These are phyloP conservation scores for Drosophila biarmipes DNA, from an alignment of 1,140 invertebrate genomes.

Conservation along the genomic window DNA sequence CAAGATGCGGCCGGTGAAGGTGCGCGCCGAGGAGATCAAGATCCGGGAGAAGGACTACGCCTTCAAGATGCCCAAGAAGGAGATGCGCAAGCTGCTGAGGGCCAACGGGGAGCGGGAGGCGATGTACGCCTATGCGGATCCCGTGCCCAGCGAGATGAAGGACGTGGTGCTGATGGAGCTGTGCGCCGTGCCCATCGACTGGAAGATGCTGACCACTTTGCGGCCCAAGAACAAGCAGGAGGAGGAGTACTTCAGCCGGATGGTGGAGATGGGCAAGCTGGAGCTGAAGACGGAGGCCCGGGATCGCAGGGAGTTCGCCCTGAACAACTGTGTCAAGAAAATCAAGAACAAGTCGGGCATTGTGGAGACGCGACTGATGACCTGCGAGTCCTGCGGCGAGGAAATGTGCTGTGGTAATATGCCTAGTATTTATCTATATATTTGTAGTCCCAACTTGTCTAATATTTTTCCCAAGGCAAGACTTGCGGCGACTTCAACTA, in stretches of 20 bases:
- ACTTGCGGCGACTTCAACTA: constrained; percentile 85
- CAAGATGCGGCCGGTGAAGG: constrained; percentile 94
- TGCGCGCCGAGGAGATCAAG: constrained; percentile 88
- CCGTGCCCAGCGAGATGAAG: constrained; percentile 93
- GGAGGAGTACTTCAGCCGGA: constrained; percentile 93
- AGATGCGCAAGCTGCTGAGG: constrained; percentile 71
- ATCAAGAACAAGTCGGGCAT: constrained; percentile 92
- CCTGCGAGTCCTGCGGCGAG: constrained; percentile 92
- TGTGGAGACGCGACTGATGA: constrained; percentile 90
- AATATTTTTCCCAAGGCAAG: constrained; percentile 68
- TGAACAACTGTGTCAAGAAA: constrained; percentile 88
- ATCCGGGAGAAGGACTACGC: constrained; percentile 87
- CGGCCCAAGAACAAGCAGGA: constrained; percentile 92
- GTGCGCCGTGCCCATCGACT: constrained; percentile 94
- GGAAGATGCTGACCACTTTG: constrained; percentile 95
- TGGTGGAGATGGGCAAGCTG: constrained; percentile 93
- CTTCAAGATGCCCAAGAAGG: constrained; percentile 85
- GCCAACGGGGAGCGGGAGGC: constrained; percentile 73
- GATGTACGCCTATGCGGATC: constrained; percentile 88
- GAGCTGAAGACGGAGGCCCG: constrained; percentile 88
- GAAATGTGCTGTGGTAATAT: constrained; percentile 89
- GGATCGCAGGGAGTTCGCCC: constrained; percentile 87
- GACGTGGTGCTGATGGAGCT: constrained; percentile 89
- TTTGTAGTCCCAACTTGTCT: background rate
- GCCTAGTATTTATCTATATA: background rate